Base-by-base conservation (phyloP, 2,113 vertebrate genomes). In the Bungarus multicinctus region DNA sequence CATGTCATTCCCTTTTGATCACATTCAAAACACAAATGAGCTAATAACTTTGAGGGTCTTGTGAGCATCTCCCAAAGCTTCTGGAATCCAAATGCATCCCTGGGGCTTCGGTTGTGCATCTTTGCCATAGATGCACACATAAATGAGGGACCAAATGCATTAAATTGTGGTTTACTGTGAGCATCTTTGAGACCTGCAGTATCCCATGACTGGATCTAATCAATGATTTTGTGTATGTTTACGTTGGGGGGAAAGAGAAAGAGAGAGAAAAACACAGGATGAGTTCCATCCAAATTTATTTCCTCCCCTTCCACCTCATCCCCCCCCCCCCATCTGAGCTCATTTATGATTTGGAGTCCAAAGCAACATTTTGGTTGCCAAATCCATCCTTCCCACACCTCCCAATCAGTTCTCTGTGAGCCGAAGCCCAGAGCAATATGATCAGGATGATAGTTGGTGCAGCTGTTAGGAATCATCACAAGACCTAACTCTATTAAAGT, bases 381-480 rank as follows among this genome's bases (percentile, higher is more conserved):
- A 97, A 93, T 92, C 89, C 92, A 92, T 92, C 91, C 57, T n/a
- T 89, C 45, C 64, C 30, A 6, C 11, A 55, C 92, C 55, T 89
- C 88, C 92, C 54, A 39, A 57, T 81, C 47, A 25, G 88, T 93
- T 94, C 95, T 2, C 50, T 0, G 93, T 9, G 85, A 2, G 25
- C 87, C 0, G 27, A 16, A 95, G 93, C 95, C 34, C 86, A 93
- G 43, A 96, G 95, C 95, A 96, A 96, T 93, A 94, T 0, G 58
- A 96, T 91, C 85, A 0, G 93, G 96, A 93, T 74, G 94, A 96
- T 95, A 89, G 90, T 93, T 10, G 87, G 92, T 93, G 95, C 97
- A 97, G 97, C 96, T 97, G 97, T 92, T 93, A 87, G 95, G 94
- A 95, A 96, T 94, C 95, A 91, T 95, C 94, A 89, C 93, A 94